Percentiles rank a stretch among this genome's conserved stretches.
These are phyloP conservation scores for Corydoras maculifer DNA, from an alignment of 2,113 vertebrate species.

Conservation along the genomic window DNA sequence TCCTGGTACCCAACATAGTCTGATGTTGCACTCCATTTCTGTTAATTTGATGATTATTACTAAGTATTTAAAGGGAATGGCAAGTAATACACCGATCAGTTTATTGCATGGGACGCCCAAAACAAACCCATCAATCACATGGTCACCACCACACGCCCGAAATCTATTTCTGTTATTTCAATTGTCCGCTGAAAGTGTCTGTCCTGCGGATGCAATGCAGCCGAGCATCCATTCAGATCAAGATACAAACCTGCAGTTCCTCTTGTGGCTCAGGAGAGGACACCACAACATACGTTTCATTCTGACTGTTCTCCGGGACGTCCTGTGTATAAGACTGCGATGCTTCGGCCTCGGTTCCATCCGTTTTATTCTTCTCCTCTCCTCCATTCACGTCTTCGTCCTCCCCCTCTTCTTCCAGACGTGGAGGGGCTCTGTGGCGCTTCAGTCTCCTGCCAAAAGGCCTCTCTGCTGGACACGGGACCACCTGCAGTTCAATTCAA, in stretches of 20 bases:
- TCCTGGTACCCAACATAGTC: too few relatives aligned
- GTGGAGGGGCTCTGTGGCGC: constrained; percentile 32
- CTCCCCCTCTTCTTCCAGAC: constrained; percentile 51
- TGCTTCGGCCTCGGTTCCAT: constrained; percentile 38
- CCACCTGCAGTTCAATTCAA: constrained; percentile 45
- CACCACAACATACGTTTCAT: constrained; percentile 23
- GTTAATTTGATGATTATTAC: too few relatives aligned
- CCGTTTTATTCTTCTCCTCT: constrained; percentile 41
- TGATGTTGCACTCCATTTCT: too few relatives aligned
- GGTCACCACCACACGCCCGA: too few relatives aligned
- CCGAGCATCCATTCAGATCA: too few relatives aligned
- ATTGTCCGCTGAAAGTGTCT: too few relatives aligned
- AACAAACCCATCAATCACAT: too few relatives aligned
- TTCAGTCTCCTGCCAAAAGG: constrained; percentile 27
- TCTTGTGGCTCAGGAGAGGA: constrained; percentile 35
- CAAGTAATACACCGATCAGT: too few relatives aligned
- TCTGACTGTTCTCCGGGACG: background rate
- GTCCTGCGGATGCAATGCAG: too few relatives aligned
- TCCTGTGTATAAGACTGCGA: constrained; percentile 2
- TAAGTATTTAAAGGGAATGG: too few relatives aligned
- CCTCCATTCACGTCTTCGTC: constrained; percentile 33
- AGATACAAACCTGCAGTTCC: background rate
- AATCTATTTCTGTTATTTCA: too few relatives aligned
- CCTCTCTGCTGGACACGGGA: constrained; percentile 53
- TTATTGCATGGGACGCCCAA: too few relatives aligned